phyloP scores from a whole-genome alignment of 1,140 invertebrate genomes.

The Bombus haemorrhoidalis region DNA sequence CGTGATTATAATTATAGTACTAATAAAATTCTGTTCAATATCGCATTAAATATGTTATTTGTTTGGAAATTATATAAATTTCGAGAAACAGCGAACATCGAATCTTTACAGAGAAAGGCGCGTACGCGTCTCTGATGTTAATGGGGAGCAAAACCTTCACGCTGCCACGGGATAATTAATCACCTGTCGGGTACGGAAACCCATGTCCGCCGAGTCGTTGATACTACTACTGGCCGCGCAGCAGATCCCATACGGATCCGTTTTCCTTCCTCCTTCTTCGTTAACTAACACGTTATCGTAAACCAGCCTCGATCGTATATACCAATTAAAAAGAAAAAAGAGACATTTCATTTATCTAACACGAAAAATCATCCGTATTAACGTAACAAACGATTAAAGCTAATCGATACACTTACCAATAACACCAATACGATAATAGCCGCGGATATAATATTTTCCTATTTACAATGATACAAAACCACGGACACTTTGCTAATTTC shows the following conservation, averaged over 20 bases:
- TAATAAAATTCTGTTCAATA: not conserved
- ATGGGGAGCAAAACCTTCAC: constrained; percentile 25
- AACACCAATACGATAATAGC: not conserved
- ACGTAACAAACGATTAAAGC: not conserved
- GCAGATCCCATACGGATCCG: not conserved
- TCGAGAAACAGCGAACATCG: not conserved
- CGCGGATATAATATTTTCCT: not conserved
- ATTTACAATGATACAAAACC: not conserved
- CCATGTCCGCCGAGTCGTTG: constrained; percentile 29
- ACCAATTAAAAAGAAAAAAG: not conserved
- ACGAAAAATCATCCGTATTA: not conserved
- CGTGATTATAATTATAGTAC: not conserved
- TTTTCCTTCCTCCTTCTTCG: constrained; percentile 11
- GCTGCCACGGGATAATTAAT: constrained; percentile 57
- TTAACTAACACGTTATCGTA: constrained; percentile 1
- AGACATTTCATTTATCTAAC: not conserved
- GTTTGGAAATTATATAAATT: not conserved
- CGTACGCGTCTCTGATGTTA: not conserved
- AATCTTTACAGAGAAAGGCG: not conserved
- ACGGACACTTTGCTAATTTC: not conserved
- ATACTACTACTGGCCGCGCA: constrained; percentile 52
- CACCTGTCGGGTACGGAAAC: constrained; percentile 52
- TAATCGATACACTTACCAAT: not conserved
- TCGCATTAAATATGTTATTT: not conserved
- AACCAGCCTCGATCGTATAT: not conserved